Conservation (phyloP, 1,140 invertebrate genomes). For the Drosophila saltans region DNA sequence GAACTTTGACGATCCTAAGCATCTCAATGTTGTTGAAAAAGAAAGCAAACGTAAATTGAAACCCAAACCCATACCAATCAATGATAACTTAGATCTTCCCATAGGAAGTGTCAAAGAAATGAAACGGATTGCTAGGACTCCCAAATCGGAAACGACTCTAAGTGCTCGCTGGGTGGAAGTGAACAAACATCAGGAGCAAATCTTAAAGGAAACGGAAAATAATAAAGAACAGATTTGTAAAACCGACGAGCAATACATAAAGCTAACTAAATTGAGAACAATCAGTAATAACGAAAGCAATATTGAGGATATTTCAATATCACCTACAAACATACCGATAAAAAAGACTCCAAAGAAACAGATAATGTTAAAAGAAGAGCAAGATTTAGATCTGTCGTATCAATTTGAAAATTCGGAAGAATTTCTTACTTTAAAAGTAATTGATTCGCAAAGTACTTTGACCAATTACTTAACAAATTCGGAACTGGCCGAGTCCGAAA, state of each 20-base stretch:
- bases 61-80: background rate
- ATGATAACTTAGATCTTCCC: background rate
- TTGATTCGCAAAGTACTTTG: background rate
- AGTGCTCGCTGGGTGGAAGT: slow-evolving; percentile 66
- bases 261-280: background rate
- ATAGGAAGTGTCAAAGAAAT: background rate
- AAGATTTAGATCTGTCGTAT: background rate
- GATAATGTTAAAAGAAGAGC: background rate
- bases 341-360: background rate
- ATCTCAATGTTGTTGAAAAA: background rate
- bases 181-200: slow-evolving; percentile 34
- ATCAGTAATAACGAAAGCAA: background rate
- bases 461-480: background rate
- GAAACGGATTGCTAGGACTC: background rate
- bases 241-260: slow-evolving; percentile 9
- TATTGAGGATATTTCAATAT: background rate
- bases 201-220: slow-evolving; percentile 48
- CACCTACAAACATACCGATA: background rate
- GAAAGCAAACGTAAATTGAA: slow-evolving; percentile 25
- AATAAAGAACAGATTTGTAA: slow-evolving; percentile 38
- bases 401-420: background rate
- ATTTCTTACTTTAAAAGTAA: background rate
- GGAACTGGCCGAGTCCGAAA: background rate
- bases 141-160: slow-evolving; percentile 32
- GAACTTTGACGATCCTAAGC: background rate